Evolutionary conservation across 2,113 vertebrate species (phyloP), one percentile per base, ranked within the genome.

Genomic region (Pomatostomus ruficeps): DNA sequence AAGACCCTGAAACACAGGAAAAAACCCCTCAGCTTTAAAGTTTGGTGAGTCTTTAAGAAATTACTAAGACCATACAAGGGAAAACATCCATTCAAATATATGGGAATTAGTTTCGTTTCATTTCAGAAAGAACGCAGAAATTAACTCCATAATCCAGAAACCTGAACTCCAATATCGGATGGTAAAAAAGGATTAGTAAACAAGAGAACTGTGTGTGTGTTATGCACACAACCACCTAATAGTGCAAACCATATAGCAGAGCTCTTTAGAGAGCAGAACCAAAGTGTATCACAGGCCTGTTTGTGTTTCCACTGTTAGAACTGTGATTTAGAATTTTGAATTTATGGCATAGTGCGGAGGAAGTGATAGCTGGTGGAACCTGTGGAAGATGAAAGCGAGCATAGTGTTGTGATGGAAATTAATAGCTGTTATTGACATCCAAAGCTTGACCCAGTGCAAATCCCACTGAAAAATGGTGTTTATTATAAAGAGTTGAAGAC

Each of bases 311-410:
- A 74, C 5, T 61, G 7, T 68, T 46, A 36, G 26, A 84, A 62
- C 10, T 54, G 7, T 35, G 38, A 77, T 49, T 72, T 23, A 73
- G 40, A 92, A 19, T 59, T 93, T 74, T 48, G 22, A 84, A 20
- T 0, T 55, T 67, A 11, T 1, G 4, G 7, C 1, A 4, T 12
- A 40, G 2, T 3, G 12, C 31, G 15, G 5, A 89, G 17, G 5
- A 40, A 91, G 12, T 12, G 20, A 14, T 28, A 45, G 9, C 21
- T 48, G 49, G 7, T 15, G 62, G 63, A 77, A 43, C 2, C 17
- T 16, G 23, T 57, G 6, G 15, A 22, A 45, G 14, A 8, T 79
- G 14, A 5, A 81, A 78, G 4, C 61, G 26, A 71, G 1, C 10
- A 24, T 1, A 29, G 25, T 2, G 6, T 7, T 61, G 24, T 52